Evolutionary conservation across 2,113 vertebrate genomes (phyloP), one percentile per base, ranked within the genome.

Genomic region (Xenopus borealis): DNA sequence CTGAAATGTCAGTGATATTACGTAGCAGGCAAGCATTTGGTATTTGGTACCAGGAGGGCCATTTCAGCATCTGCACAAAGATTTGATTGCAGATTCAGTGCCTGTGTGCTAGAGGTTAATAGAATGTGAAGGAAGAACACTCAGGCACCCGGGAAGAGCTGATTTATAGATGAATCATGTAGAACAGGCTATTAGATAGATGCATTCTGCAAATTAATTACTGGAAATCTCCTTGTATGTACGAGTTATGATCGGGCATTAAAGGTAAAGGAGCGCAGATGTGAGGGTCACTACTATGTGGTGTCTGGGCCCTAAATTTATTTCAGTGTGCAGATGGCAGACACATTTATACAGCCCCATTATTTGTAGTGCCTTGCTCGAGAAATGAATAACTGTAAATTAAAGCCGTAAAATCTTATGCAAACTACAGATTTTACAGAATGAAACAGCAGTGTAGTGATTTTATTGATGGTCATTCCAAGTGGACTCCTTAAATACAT

Each of bases 211-310:
- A 68, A 40, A 62, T 33, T 75, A 50, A 40, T 75, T 46, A 62
- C 50, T 61, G 64, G 57, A 59, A 61, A 62, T 62, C 17, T 61
- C 20, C 64, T 75, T 75, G 50, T 68, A 46, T 62, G 44, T 45
- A 33, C 2, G n/a, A 61, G 67, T 62, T 75, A 75, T 67, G 45
- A 68, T 65, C n/a, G 64, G 17, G 19, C 44, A 75, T 50, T 68
- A 75, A 62, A 68, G 72, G 72, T 61, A 45, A 62, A 46, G 27
- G 12, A 30, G 65, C 46, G 20, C 72, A 75, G 63, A 58, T 61
- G 45, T 67, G 65, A 23, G 65, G 65, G 65, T 67, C 65, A 67
- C 7, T 40, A 33, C 44, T 50, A 19, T 16, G 30, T n/a, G 10
- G 45, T 61, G 53, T 47, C 58, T 67, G 46, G 55, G 46, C 44